These are phyloP conservation scores for Parapsyche elsis DNA, from an alignment of 1,140 invertebrate species.

Conservation along the genomic window DNA sequence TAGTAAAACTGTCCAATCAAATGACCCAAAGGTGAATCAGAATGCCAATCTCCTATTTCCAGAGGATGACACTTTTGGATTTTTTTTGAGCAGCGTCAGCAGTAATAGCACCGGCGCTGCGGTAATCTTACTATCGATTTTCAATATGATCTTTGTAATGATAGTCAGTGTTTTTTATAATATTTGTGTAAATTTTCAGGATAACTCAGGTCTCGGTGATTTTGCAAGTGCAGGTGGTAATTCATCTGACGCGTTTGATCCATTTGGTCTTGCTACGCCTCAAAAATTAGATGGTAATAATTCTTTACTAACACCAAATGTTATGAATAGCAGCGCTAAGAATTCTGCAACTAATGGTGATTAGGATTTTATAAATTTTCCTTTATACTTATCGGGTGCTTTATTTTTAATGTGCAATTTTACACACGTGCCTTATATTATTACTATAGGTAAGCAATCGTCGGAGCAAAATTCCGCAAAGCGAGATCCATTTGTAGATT, in stretches of 20 bases:
- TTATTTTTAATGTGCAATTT: background rate
- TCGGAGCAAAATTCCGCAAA: constrained; percentile 53
- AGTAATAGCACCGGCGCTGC: background rate
- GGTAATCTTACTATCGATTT: background rate
- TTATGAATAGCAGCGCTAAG: constrained; percentile 40
- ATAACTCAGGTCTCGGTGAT: constrained; percentile 40
- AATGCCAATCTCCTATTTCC: constrained; percentile 52
- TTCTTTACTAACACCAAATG: constrained; percentile 53
- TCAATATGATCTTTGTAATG: background rate
- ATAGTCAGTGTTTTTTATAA: background rate
- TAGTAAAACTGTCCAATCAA: constrained; percentile 29
- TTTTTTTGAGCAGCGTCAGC: constrained; percentile 61
- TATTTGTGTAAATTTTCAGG: background rate
- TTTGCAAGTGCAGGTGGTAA: constrained; percentile 28
- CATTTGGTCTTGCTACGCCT: constrained; percentile 50
- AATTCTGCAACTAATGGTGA: constrained; percentile 43
- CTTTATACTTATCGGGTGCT: no score
- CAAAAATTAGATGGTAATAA: constrained; percentile 42
- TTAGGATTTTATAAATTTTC: constrained; percentile 3
- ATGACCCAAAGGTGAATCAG: constrained; percentile 14
- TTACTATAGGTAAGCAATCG: constrained; percentile 55
- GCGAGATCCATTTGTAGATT: constrained; percentile 69
- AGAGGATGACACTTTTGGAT: constrained; percentile 63
- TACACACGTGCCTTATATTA: no score
- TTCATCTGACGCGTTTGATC: constrained; percentile 48